Evolutionary conservation across 1,140 invertebrate genomes (phyloP).

Genomic region (Polyergus mexicanus): DNA sequence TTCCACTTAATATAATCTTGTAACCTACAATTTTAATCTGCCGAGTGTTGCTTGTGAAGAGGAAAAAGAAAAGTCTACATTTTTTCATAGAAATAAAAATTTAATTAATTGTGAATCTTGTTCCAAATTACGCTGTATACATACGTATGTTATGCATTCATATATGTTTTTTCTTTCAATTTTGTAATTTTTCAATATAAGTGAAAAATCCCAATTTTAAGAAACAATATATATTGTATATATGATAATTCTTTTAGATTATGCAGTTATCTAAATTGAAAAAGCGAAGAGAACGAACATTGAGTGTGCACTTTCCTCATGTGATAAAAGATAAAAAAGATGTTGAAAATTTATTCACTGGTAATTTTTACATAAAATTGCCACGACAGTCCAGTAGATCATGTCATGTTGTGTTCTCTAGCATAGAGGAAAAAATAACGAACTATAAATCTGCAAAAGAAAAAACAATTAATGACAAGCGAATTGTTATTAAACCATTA

Average conservation of each 20-base stretch:
- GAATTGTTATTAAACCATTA: conserved; percentile 64
- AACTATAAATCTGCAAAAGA: conserved; percentile 73
- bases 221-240: background rate
- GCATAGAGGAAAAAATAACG: conserved; percentile 70
- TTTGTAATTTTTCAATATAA: background rate
- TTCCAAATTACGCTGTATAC: background rate
- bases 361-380: conserved; percentile 76
- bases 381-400: conserved; percentile 75
- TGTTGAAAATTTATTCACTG: conserved; percentile 75
- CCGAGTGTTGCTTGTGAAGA: too few species aligned
- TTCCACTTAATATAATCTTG: too few species aligned
- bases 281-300: conserved; percentile 66
- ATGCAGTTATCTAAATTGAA: background rate
- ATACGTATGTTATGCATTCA: conserved; percentile 29
- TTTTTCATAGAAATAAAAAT: too few species aligned
- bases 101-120: background rate
- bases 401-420: conserved; percentile 79
- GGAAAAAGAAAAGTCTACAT: too few species aligned
- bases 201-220: background rate
- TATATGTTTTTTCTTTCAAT: conserved; percentile 13
- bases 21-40: too few species aligned
- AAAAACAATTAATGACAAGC: conserved; percentile 73
- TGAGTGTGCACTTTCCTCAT: conserved; percentile 77
- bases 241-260: conserved; percentile 6
- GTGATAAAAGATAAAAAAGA: conserved; percentile 74